Evolutionary conservation across 2,888 invertebrate genomes (phyloP), one percentile per base, ranked within the genome.

Genomic region (Sceliomorpha sp.): DNA sequence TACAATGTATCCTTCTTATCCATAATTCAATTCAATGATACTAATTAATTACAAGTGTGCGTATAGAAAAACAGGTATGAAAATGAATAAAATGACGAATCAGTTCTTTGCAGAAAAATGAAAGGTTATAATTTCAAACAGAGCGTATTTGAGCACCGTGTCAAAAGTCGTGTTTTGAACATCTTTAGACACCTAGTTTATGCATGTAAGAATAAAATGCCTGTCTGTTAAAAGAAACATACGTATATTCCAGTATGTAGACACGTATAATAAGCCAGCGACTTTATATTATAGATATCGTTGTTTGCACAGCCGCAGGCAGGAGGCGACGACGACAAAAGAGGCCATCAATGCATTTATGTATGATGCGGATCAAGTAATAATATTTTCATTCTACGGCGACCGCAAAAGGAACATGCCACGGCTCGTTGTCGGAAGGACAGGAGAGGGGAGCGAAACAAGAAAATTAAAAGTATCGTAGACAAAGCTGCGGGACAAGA

Each of bases 391-490:
- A 75, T 82, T 82, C 72, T 74, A 56, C 72, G 69, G 47, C 55
- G 66, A 62, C 50, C 29, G 29, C 29, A 29, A 71, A 71, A 69
- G 70, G 47, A 74, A 71, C 72, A 77, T 74, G 72, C 70, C 70
- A 67, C 70, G 66, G 60, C 68, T 47, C 58, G 42, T 34, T 44
- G 66, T 63, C 37, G 62, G 45, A 55, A 58, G 37, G 37, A 50
- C 51, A 47, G 50, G 44, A 71, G 44, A 71, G 71, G 71, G 75
- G 77, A 75, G 72, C 67, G 75, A 75, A 77, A 84, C 77, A 78
- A 82, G 81, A 85, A 83, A 85, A 84, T 83, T 83, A 83, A 85
- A 85, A 85, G 82, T 83, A 84, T 84, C 82, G 79, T 74, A 83
- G 80, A 84, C 84, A 84, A 85, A 81, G 80, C 76, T 77, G 70